Conservation (phyloP, 2,113 vertebrate species). For the Sturnus vulgaris region DNA sequence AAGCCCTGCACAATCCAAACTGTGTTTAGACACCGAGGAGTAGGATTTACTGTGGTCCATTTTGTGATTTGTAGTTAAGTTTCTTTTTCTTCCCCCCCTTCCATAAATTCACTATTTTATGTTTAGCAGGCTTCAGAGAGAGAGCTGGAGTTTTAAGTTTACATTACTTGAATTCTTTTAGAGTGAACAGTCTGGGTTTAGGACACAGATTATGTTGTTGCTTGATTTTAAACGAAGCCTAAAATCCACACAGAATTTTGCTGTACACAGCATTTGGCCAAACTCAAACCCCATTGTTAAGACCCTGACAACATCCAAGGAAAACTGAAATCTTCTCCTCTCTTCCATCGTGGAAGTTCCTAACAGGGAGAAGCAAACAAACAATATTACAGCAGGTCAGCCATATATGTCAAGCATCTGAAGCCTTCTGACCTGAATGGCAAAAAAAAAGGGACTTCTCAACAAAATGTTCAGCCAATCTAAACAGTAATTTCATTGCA, state of each 20-base stretch:
- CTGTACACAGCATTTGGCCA: not conserved
- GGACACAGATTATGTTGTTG: not conserved
- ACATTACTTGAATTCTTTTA: not conserved
- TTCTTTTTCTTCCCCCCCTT: fast-evolving
- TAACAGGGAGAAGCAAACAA: not conserved
- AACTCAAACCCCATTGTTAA: not conserved
- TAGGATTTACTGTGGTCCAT: not conserved
- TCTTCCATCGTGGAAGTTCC: not conserved
- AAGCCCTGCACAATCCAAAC: not conserved
- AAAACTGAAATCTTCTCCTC: not conserved
- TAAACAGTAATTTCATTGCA: not conserved
- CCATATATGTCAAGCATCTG: not conserved
- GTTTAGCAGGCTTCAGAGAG: not conserved
- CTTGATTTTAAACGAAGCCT: not conserved
- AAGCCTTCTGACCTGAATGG: not conserved
- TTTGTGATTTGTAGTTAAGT: not conserved
- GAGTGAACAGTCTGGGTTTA: not conserved
- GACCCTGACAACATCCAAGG: not conserved
- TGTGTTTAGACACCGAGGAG: not conserved
- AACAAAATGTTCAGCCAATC: not conserved
- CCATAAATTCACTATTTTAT: not conserved
- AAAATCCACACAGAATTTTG: not conserved
- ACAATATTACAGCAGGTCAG: not conserved
- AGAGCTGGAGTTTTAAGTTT: not conserved
- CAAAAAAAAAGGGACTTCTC: not conserved